Evolutionary conservation across 2,888 invertebrate species (phyloP).

Genomic region (Diaprepes abbreviatus): DNA sequence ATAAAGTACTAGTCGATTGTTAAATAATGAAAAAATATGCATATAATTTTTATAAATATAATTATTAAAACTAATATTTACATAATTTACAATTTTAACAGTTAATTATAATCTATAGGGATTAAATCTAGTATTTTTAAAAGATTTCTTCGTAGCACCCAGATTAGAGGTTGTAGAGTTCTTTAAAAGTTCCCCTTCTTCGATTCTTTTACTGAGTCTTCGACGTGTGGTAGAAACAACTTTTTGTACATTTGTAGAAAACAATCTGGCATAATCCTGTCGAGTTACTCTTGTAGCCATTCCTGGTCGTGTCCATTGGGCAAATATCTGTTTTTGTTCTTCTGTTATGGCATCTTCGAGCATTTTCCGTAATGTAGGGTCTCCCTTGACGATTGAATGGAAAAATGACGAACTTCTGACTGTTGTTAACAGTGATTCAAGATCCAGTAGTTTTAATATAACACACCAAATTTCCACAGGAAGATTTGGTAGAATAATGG

Average conservation of each 20-base stretch:
- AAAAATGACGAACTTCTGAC: neutral
- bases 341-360: neutral
- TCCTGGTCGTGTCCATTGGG: neutral
- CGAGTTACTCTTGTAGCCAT: neutral
- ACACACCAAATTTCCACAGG: constrained; percentile 11
- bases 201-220: neutral
- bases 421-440: neutral
- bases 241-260: neutral
- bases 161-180: no score
- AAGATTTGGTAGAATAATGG: neutral
- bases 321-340: neutral
- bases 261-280: constrained; percentile 3
- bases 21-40: no score
- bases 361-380: neutral
- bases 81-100: no score
- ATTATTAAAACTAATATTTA: no score
- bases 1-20: no score
- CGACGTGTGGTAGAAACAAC: neutral
- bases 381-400: neutral
- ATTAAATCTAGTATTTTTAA: neutral
- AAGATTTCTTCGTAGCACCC: neutral
- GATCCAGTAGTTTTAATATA: constrained; percentile 2
- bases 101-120: constrained; percentile 1
- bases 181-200: neutral
- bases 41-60: no score